These are phyloP conservation scores for Coremacera marginata DNA, from an alignment of 2,888 invertebrate genomes.

Conservation along the genomic window DNA sequence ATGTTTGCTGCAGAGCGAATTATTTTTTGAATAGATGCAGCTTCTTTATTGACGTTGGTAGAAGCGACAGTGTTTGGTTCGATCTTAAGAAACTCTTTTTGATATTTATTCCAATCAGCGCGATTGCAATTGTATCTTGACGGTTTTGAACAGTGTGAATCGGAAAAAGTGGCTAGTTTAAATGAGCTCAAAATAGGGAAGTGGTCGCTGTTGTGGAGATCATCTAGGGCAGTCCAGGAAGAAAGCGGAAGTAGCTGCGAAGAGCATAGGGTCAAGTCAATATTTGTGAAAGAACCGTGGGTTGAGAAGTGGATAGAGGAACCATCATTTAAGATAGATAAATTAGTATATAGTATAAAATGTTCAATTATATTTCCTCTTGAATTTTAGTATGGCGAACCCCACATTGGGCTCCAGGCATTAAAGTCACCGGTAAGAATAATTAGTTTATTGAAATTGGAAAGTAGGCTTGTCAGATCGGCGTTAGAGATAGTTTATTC, in stretches of 20 bases:
- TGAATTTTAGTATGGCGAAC: background rate
- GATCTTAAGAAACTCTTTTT: background rate
- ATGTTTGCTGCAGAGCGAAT: too few species aligned
- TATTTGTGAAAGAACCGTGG: background rate
- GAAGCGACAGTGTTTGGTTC: background rate
- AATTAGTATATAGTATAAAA: background rate
- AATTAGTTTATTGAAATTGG: background rate
- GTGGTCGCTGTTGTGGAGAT: background rate
- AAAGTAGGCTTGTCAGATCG: background rate
- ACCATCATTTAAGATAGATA: background rate
- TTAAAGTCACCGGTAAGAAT: constrained; percentile 5
- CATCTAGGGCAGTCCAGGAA: background rate
- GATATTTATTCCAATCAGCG: background rate
- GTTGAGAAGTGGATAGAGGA: constrained; percentile 8
- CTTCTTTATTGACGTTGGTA: too few species aligned
- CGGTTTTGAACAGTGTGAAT: background rate
- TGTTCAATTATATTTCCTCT: background rate
- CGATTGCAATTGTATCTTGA: background rate
- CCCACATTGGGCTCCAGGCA: background rate
- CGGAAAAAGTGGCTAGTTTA: background rate
- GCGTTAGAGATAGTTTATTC: background rate
- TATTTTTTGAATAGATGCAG: too few species aligned
- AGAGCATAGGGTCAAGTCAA: background rate
- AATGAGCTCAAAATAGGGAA: constrained; percentile 5
- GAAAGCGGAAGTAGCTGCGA: background rate